Evolutionary conservation across 1,140 invertebrate species (phyloP), one percentile per base, ranked within the genome.

Genomic region (Pectinophora gossypiella): DNA sequence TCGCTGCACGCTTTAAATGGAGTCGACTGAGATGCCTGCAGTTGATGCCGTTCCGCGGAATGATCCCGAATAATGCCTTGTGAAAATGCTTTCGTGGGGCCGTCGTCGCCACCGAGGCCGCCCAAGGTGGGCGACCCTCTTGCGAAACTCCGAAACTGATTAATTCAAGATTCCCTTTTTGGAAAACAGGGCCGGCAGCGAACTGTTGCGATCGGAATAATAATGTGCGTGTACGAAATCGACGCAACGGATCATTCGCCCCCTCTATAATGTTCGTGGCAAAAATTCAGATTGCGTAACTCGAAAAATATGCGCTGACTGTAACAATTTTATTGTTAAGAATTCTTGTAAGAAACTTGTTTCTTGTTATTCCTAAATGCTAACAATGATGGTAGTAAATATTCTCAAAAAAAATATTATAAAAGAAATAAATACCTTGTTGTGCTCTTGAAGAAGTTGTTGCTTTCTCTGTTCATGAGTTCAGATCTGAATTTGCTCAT

Each of bases 401-500:
- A n/a, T n/a, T n/a, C n/a, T n/a, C n/a, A n/a, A n/a, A n/a, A n/a
- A n/a, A n/a, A n/a, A n/a, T n/a, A n/a, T n/a, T n/a, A 18, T 18
- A 15, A 64, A 67, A 57, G 40, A 62, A 64, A 77, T 79, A 84
- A 76, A 72, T 91, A 95, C 94, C 94, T 96, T 76, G 93, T 93
- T 51, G 94, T 94, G 74, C 91, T 95, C 88, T 95, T 95, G 86
- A 96, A 96, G 89, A 96, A 97, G 73, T 94, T 93, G 84, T 95
- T 95, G 68, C 94, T 94, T 87, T 98, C 96, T 65, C 95, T 91
- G 82, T 97, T 96, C 93, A 97, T 95, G 47, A 98, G 89, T 85
- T 98, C 96, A 54, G 94, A 94, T 59, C 97, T 91, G 90, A 99
- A 98, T 88, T 95, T 95, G 79, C 95, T 94, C 97, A 99, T 99